Percentiles rank a stretch among this genome's conserved stretches.
Conservation (phyloP, 53 echinoderm and acorn worm genomes). For the Antedon mediterranea region DNA sequence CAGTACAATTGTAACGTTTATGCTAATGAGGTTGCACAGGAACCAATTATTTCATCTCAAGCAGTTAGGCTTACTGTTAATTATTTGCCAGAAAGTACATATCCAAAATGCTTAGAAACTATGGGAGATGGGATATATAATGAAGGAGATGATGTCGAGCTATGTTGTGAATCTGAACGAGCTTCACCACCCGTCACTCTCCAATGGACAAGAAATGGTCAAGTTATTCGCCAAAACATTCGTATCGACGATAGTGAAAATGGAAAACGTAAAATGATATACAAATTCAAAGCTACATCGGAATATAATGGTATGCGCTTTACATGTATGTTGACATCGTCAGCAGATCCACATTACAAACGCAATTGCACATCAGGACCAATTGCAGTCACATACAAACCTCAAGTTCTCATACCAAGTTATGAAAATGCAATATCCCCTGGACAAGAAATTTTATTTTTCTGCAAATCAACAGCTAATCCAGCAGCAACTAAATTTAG, state of each 20-base stretch:
- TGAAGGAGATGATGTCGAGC: slow-evolving; percentile 41
- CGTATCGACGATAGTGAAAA: slow-evolving; percentile 26
- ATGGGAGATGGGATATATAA: slow-evolving; percentile 28
- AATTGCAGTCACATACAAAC: slow-evolving; percentile 34
- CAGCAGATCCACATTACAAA: slow-evolving; percentile 20
- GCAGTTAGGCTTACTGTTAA: slow-evolving; percentile 52
- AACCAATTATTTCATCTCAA: slow-evolving; percentile 12
- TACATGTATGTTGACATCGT: slow-evolving; percentile 51
- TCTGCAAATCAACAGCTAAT: slow-evolving; percentile 50
- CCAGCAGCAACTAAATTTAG: slow-evolving; percentile 30
- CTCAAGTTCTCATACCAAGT: slow-evolving; percentile 30
- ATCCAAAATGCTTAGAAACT: slow-evolving; percentile 42
- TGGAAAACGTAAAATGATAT: slow-evolving; percentile 44
- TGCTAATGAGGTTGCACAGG: not conserved
- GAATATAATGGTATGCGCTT: slow-evolving; percentile 48
- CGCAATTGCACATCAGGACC: slow-evolving; percentile 52
- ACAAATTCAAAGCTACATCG: slow-evolving; percentile 30
- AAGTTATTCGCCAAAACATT: slow-evolving; percentile 12
- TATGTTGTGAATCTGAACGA: slow-evolving; percentile 60
- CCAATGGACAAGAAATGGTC: slow-evolving; percentile 38
- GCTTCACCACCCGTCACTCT: slow-evolving; percentile 73
- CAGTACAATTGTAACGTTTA: slow-evolving; percentile 41
- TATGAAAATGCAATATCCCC: slow-evolving; percentile 9
- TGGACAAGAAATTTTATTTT: slow-evolving; percentile 32
- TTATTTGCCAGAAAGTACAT: slow-evolving; percentile 39